Evolutionary conservation across 2,113 vertebrate genomes (phyloP).

Genomic region (Tauraco erythrolophus): DNA sequence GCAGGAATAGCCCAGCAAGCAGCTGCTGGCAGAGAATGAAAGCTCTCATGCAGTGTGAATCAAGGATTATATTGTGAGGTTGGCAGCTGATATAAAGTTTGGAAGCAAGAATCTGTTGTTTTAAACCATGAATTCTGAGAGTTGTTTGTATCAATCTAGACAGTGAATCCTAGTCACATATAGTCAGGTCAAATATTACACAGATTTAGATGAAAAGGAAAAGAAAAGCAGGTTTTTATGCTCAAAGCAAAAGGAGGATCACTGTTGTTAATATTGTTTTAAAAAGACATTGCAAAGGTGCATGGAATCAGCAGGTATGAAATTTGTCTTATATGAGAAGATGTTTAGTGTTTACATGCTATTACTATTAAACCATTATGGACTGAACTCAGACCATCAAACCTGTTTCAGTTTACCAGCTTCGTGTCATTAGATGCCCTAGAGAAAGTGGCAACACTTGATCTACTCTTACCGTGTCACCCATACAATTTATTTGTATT

Average conservation of each 20-base stretch:
- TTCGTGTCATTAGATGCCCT: not conserved
- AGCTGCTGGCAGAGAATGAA: slow-evolving; percentile 73
- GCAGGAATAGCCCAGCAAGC: slow-evolving; percentile 48
- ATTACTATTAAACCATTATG: not conserved
- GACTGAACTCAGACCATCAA: not conserved
- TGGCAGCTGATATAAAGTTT: slow-evolving; percentile 66
- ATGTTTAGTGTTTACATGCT: not conserved
- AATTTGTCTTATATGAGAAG: not conserved
- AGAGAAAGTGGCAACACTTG: not conserved
- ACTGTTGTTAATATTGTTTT: not conserved
- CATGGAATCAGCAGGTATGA: not conserved
- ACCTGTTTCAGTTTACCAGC: not conserved
- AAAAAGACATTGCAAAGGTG: not conserved
- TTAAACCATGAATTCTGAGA: slow-evolving; percentile 29
- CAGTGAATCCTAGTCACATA: not conserved
- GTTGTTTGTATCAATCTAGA: not conserved
- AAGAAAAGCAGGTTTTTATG: not conserved
- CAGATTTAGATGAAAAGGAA: not conserved
- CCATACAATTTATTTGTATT: not conserved
- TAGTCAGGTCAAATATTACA: not conserved
- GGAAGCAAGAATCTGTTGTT: slow-evolving; percentile 56
- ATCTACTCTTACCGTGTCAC: not conserved
- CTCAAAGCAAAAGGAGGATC: not conserved
- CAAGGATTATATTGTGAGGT: slow-evolving; percentile 47
- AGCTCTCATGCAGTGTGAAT: slow-evolving; percentile 57